Base-by-base conservation (phyloP, 2,797 vertebrate genomes). In the Scyliorhinus canicula region DNA sequence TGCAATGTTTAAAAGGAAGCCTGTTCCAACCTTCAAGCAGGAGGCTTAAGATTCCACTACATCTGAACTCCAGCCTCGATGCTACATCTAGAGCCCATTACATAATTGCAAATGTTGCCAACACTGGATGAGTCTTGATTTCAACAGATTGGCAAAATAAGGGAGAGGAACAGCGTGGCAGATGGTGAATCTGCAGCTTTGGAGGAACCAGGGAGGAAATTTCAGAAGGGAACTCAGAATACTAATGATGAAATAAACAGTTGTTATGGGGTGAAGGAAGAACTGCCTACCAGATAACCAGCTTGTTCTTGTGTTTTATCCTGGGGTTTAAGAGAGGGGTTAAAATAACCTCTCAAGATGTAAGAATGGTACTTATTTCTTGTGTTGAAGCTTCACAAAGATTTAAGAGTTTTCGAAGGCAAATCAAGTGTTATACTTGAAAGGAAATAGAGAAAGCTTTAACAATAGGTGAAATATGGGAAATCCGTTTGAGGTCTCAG, bases 71-170 rank as follows among this genome's bases (percentile, higher is more conserved):
- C 31, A 26, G 88, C 8, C 88, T 91, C 7, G 35, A 91, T 65
- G 88, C 88, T 91, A 31, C 88, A 44, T 40, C 88, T 63, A 65
- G 57, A 91, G 40, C 40, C 55, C 24, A 21, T 91, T 63, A 26
- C 88, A 65, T n/a, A 91, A 44, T 91, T n/a, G 24, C 40, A 91
- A 91, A 91, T 91, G 88, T 91, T 91, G 88, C 88, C 60, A 63
- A 91, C 88, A 91, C 88, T 91, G 60, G 60, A 91, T 65, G 88
- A 57, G 85, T 24, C n/a, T 91, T 91, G 57, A 91, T 91, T 91
- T 91, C 57, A 91, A 91, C 88, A 91, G 55, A 91, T 91, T 91
- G 88, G 55, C 86, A 90, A 40, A n/a, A 60, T 90, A 55, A 86
- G 50, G 85, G 44, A 91, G 88, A 91, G 88, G 11, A 91, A 63